Base-by-base conservation (phyloP, 53 echinoderm and acorn worm genomes). In the Paracentrotus lividus region DNA sequence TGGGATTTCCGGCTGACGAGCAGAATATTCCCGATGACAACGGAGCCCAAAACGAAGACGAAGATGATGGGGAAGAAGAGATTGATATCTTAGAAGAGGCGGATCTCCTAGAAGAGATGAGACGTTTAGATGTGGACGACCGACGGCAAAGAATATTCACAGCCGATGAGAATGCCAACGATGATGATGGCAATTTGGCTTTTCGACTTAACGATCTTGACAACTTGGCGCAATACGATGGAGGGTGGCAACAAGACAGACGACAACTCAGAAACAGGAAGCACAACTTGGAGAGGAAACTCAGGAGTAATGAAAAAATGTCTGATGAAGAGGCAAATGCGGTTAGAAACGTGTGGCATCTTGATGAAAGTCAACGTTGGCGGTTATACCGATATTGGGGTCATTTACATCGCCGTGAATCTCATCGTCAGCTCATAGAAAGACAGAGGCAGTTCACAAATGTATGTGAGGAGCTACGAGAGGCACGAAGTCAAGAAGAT, bases 361-460 rank as follows among this genome's bases (percentile, higher is more conserved):
- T 97, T 49, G 77, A 56, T 12, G 52, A 93, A 51, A 64, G 89
- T 47, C 15, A 90, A 56, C 94, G 96, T 36, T 98, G 98, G 98
- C 67, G 93, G 21, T 93, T 98, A 15, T 98, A 98, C 33, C 86
- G 96, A 15, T 93, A 94, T 55, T 98, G 98, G 98, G 67, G 94
- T n/a, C 66, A 85, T 8, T 67, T 90, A 44, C 95, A 97, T 33
- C 86, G 95, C 34, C 84, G 94, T 31, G 66, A 60, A 21, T 68
- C 94, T 45, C 92, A 93, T 10, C 78, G 59, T 88, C 60, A 13
- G 20, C 69, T 99, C 44, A 32, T 93, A 23, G 88, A 78, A 15
- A 66, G 93, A 42, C 96, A 97, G 36, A 93, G 92, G 15, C 93
- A 92, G 38, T 99, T 97, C 72, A 94, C 96, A 38, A 90, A 84